phyloP scores from a whole-genome alignment of 2,888 invertebrate species.

The Candidula unifasciata region DNA sequence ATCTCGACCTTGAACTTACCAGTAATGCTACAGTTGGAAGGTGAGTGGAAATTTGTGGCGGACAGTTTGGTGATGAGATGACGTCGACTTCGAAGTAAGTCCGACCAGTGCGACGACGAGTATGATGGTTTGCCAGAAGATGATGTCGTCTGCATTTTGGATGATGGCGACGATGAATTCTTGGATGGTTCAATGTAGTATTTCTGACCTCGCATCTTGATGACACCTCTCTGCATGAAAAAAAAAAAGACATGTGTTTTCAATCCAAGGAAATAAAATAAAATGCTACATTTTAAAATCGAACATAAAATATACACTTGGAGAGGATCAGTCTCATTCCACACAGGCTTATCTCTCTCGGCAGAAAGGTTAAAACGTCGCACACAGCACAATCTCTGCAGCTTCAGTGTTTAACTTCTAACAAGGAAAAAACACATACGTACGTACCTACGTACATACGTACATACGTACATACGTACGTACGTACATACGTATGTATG shows the following conservation, averaged over 20 bases:
- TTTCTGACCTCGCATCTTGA: slow-evolving; percentile 51
- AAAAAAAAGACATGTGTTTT: not conserved
- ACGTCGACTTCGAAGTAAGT: slow-evolving; percentile 22
- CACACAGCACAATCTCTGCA: too few relatives aligned
- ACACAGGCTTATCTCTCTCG: too few relatives aligned
- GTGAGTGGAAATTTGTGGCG: slow-evolving; percentile 44
- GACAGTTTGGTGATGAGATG: slow-evolving; percentile 50
- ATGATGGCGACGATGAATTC: slow-evolving; percentile 43
- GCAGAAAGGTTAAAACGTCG: too few relatives aligned
- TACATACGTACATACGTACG: not conserved
- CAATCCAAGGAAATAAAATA: too few relatives aligned
- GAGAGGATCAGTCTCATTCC: too few relatives aligned
- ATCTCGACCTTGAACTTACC: slow-evolving; percentile 42
- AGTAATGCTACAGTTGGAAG: slow-evolving; percentile 51
- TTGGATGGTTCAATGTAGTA: slow-evolving; percentile 55
- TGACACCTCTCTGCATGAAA: slow-evolving; percentile 52
- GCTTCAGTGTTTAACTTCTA: too few relatives aligned
- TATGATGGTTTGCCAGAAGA: not conserved
- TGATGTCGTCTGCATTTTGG: not conserved
- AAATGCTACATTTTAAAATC: too few relatives aligned
- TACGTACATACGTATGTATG: not conserved
- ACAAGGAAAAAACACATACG: too few relatives aligned
- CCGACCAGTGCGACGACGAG: slow-evolving; percentile 30
- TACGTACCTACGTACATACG: not conserved
- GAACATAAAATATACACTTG: too few relatives aligned